These are phyloP conservation scores for Metacarcinus magister DNA, from an alignment of 2,888 invertebrate genomes.

Conservation along the genomic window DNA sequence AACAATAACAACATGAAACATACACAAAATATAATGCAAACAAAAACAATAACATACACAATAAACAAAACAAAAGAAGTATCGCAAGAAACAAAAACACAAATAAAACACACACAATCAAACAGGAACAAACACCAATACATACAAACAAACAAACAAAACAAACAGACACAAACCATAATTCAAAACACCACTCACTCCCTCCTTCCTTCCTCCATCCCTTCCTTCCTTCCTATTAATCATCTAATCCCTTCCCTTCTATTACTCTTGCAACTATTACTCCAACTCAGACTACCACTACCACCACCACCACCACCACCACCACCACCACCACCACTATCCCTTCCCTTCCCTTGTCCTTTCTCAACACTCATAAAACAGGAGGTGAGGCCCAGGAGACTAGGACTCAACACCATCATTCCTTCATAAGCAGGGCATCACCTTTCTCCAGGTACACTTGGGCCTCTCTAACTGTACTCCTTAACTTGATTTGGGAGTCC, in stretches of 20 bases:
- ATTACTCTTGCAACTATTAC: background rate
- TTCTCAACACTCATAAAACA: background rate
- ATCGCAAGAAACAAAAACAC: background rate
- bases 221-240: background rate
- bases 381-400: background rate
- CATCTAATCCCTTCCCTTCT: background rate
- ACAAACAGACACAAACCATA: too few relatives aligned
- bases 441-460: background rate
- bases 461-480: background rate
- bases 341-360: background rate
- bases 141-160: background rate
- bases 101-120: background rate
- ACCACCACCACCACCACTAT: background rate
- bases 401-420: background rate
- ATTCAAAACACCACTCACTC: too few relatives aligned
- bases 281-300: background rate
- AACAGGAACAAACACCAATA: background rate
- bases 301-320: background rate
- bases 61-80: background rate
- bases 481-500: slow-evolving; percentile 6
- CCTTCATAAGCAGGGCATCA: background rate
- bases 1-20: background rate
- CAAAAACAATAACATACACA: background rate
- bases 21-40: background rate
- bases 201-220: background rate